A percentile compares a stretch with the other conserved stretches of the same genome.
Conservation (phyloP, 2,797 vertebrate species). For the Sphaeramia orbicularis region DNA sequence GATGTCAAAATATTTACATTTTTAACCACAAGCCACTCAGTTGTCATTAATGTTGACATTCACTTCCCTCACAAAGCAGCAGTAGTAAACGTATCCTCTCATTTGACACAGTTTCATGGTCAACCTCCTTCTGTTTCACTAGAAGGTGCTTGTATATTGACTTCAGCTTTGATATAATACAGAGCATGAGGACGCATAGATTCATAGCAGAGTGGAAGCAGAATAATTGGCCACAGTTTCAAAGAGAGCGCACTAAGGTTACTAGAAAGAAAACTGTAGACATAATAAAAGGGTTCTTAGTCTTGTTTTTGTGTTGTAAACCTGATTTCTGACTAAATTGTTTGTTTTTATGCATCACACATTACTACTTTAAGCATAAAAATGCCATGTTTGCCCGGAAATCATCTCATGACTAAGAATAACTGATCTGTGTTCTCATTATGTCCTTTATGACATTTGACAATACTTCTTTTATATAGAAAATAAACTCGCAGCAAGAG, state of each 20-base stretch:
- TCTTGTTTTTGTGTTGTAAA: neutral
- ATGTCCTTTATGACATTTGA: neutral
- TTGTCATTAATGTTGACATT: slow-evolving; percentile 9
- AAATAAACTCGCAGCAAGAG: neutral
- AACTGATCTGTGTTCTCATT: neutral
- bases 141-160: neutral
- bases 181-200: neutral
- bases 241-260: slow-evolving; percentile 1
- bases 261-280: neutral
- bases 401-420: neutral
- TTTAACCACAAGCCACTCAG: slow-evolving; percentile 34
- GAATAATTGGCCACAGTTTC: slow-evolving; percentile 5
- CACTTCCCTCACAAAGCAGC: slow-evolving; percentile 1
- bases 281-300: neutral
- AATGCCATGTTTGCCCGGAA: neutral
- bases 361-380: neutral
- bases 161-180: neutral
- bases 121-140: neutral
- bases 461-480: neutral
- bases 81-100: slow-evolving; percentile 15
- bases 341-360: neutral
- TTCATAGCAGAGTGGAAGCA: neutral
- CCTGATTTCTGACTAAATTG: neutral
- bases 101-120: neutral
- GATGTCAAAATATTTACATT: slow-evolving; percentile 49